phyloP scores from a whole-genome alignment of 2,113 vertebrate genomes.

The Brachypodius melanocephalos region DNA sequence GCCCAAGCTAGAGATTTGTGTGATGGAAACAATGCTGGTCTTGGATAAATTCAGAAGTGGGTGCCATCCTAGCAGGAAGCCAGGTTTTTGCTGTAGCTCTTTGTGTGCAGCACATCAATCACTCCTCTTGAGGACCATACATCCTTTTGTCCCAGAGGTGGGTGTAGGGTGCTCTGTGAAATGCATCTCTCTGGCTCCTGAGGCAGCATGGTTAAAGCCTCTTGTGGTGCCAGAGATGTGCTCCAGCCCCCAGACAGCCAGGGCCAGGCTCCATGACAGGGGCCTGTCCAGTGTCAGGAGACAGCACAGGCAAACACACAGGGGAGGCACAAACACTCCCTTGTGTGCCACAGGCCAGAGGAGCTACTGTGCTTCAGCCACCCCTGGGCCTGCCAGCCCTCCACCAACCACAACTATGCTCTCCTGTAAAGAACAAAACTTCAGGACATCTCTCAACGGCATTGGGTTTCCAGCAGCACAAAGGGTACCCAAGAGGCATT shows the following conservation, averaged over 20 bases:
- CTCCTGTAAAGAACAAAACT: neutral
- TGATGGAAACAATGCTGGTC: neutral
- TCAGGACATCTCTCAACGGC: neutral
- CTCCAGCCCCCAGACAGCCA: neutral
- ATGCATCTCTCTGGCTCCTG: neutral
- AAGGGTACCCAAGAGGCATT: neutral
- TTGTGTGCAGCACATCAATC: neutral
- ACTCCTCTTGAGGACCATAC: neutral
- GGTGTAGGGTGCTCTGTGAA: neutral
- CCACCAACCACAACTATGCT: neutral
- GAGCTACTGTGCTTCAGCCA: neutral
- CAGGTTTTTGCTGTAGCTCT: neutral
- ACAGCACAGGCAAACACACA: neutral
- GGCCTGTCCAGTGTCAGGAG: slow-evolving; percentile 37
- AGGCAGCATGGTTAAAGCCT: neutral
- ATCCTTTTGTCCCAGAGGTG: neutral
- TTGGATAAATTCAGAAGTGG: neutral
- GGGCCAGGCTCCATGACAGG: neutral
- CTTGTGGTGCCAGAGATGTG: neutral
- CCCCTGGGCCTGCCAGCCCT: neutral
- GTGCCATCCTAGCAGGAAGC: neutral
- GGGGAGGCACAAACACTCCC: neutral
- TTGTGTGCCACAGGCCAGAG: neutral
- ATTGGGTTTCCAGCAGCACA: slow-evolving; percentile 19
- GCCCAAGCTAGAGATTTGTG: neutral